Percentiles rank a stretch among this genome's conserved stretches.
phyloP scores from a whole-genome alignment of 2,888 invertebrate species.

The Calliopum simillimum region DNA sequence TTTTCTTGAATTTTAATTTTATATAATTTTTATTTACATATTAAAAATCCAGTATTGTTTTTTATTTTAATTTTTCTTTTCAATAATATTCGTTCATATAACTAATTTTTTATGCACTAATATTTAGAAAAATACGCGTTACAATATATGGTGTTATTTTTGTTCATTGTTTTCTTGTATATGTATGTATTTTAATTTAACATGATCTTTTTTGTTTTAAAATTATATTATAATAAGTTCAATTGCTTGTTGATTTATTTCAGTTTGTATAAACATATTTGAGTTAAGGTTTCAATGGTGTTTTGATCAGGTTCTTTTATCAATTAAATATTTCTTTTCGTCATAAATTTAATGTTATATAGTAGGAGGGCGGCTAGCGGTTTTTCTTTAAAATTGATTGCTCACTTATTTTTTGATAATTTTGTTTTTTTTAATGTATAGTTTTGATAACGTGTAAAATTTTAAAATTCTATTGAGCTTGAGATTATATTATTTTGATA shows the following conservation, averaged over 20 bases:
- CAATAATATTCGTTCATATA: conserved; percentile 16
- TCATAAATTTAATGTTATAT: background rate
- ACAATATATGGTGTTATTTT: conserved; percentile 24
- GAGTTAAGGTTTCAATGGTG: conserved; percentile 32
- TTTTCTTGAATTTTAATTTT: conserved; percentile 21
- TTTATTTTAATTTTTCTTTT: conserved; percentile 17
- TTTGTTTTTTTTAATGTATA: background rate
- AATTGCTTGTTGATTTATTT: conserved; percentile 17
- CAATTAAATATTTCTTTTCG: background rate
- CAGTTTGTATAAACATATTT: conserved; percentile 13
- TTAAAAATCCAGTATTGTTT: conserved; percentile 28
- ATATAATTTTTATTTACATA: conserved; percentile 34
- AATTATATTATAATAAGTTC: conserved; percentile 17
- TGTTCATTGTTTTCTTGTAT: conserved; percentile 15
- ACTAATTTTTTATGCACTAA: conserved; percentile 27
- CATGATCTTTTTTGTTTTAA: conserved; percentile 5
- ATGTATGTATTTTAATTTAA: conserved; percentile 11
- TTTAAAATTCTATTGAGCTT: background rate
- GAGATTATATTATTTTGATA: background rate
- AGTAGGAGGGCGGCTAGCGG: conserved; percentile 25
- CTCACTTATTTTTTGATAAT: background rate
- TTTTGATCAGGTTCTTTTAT: conserved; percentile 15
- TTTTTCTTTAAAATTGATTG: background rate
- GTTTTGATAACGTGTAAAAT: background rate
- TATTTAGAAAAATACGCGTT: conserved; percentile 39